Percentiles rank a stretch among this genome's conserved stretches.
phyloP scores from a whole-genome alignment of 30 jellyfish, hydroid and myxozoan genomes.

The Aurelia aurita complex sp. Pacific region DNA sequence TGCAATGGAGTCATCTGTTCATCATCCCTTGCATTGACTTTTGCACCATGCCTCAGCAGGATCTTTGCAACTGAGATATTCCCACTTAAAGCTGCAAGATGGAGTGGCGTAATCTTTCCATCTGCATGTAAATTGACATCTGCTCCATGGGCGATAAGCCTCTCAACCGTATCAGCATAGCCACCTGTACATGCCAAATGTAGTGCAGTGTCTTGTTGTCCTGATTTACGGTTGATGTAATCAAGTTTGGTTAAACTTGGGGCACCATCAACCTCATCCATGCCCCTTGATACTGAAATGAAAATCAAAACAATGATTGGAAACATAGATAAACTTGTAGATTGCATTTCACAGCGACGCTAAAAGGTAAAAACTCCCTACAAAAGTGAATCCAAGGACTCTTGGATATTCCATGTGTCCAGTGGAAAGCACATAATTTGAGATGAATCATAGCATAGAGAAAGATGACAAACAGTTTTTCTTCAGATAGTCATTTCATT shows the following conservation, averaged over 20 bases:
- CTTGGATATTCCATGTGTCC: too few relatives aligned
- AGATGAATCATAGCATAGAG: too few relatives aligned
- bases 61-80: slow-evolving; percentile 56
- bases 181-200: slow-evolving; percentile 97
- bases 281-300: slow-evolving; percentile 34
- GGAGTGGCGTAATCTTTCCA: slow-evolving; percentile 85
- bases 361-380: too few relatives aligned
- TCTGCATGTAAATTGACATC: slow-evolving; percentile 83
- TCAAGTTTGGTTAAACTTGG: slow-evolving; percentile 13
- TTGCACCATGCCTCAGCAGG: slow-evolving; percentile 65
- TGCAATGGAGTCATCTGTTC: slow-evolving; percentile 92
- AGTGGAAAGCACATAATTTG: too few relatives aligned
- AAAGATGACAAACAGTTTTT: too few relatives aligned
- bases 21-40: slow-evolving; percentile 80
- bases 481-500: too few relatives aligned
- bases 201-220: slow-evolving; percentile 84
- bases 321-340: too few relatives aligned
- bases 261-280: slow-evolving; percentile 51
- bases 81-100: slow-evolving; percentile 93
- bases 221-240: slow-evolving; percentile 58
- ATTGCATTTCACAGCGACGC: too few relatives aligned
- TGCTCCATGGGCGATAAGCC: slow-evolving; percentile 85
- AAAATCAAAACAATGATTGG: neutral
- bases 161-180: slow-evolving; percentile 70
- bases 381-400: too few relatives aligned